These are phyloP conservation scores for Zaprionus inermis DNA, from an alignment of 1,140 invertebrate genomes.

Conservation along the genomic window DNA sequence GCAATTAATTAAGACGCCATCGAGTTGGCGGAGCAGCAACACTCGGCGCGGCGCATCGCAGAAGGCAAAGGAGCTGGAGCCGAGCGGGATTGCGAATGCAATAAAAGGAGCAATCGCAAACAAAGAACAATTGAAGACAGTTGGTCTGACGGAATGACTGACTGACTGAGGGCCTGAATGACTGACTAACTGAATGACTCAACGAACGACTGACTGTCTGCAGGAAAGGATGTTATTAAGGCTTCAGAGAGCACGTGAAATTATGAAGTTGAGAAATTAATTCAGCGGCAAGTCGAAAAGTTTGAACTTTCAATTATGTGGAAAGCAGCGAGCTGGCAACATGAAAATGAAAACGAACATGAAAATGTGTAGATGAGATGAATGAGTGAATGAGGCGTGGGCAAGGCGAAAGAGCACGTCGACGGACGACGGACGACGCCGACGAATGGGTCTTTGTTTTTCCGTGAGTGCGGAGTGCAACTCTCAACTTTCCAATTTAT, in stretches of 20 bases:
- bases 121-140: constrained; percentile 73
- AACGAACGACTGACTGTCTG: constrained; percentile 23
- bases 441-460: constrained; percentile 58
- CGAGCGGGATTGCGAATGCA: constrained; percentile 37
- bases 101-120: constrained; percentile 62
- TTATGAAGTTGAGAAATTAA: constrained; percentile 82
- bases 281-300: constrained; percentile 78
- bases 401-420: constrained; percentile 22
- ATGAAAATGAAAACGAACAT: constrained; percentile 60
- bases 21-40: constrained; percentile 52
- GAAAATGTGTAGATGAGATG: constrained; percentile 1
- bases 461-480: constrained; percentile 19
- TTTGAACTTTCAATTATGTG: constrained; percentile 81
- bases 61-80: constrained; percentile 27
- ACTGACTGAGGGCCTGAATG: constrained; percentile 14
- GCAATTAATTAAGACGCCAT: constrained; percentile 82
- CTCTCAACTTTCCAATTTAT: constrained; percentile 74
- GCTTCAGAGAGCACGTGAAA: constrained; percentile 71
- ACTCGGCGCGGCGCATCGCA: constrained; percentile 36
- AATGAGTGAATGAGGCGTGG: background rate
- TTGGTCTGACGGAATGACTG: constrained; percentile 35
- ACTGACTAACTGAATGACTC: constrained; percentile 30
- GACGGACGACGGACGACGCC: constrained; percentile 51
- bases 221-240: constrained; percentile 62
- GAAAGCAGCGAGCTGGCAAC: constrained; percentile 54